Evolutionary conservation across 2,797 vertebrate genomes (phyloP), one percentile per base, ranked within the genome.

Genomic region (Morus bassanus): DNA sequence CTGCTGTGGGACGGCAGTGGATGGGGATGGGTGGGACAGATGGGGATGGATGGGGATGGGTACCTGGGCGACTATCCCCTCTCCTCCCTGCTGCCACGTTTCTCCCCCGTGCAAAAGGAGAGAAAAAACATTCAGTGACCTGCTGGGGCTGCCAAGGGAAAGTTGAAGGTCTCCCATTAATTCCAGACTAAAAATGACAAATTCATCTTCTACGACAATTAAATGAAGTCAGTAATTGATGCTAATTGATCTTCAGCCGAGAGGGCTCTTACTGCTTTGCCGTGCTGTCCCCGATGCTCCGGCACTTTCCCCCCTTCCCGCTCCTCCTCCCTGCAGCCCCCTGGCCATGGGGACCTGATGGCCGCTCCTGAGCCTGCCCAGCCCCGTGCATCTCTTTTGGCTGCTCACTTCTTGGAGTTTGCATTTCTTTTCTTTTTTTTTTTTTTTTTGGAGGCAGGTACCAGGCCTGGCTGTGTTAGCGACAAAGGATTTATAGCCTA

Each of bases 191-290:
- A 98, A 98, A 98, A 98, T 98, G 98, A 98, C 98, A 98, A 98
- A 98, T 98, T 98, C 98, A 98, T 98, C 98, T 98, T 98, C 97
- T 98, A 98, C 97, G 97, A 98, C 98, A 98, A 98, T 99, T 98
- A 98, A 98, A 98, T 98, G 98, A 98, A 98, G 98, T 98, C 98
- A 96, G 98, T 98, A 98, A 98, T 98, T 98, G 98, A 98, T 98
- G 98, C 98, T 98, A 98, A 98, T 98, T 98, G 98, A 98, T 98
- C 98, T 98, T 97, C 97, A 97, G 97, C 98, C 73, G 97, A 96
- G 86, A 98, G 97, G 96, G 96, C 96, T 98, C 89, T 97, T 96
- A 94, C 85, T 84, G 94, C 94, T 92, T 90, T 83, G 54, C 85
- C 3, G 7, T 21, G 50, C 63, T 93, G 69, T 93, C 95, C 91